Percentiles rank a stretch among this genome's conserved stretches.
Conservation (phyloP, 2,888 invertebrate genomes). For the Agonopterix alstromeriana region DNA sequence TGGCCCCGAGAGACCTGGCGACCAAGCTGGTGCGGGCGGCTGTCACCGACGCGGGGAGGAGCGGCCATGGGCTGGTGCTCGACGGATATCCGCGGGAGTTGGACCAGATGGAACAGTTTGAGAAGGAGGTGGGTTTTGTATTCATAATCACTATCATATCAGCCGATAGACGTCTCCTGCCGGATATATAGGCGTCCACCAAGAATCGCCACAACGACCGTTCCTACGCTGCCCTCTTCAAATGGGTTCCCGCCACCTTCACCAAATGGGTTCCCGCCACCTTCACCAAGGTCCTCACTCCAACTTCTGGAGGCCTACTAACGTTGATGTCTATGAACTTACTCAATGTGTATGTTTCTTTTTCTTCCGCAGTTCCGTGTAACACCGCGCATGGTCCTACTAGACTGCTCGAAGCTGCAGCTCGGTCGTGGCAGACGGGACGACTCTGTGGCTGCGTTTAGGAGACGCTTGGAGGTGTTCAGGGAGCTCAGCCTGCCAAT, state of each 20-base stretch:
- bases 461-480: constrained; percentile 89
- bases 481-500: constrained; percentile 92
- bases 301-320: no score
- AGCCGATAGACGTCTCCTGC: no score
- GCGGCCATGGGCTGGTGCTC: constrained; percentile 88
- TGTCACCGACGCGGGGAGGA: constrained; percentile 71
- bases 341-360: no score
- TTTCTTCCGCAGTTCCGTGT: constrained; percentile 79
- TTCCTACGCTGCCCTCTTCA: no score
- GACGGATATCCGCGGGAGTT: constrained; percentile 97
- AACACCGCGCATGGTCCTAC: constrained; percentile 86
- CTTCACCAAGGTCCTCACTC: no score
- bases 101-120: constrained; percentile 91
- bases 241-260: no score
- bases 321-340: no score
- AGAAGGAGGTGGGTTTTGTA: constrained; percentile 87
- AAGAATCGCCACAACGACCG: no score
- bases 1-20: constrained; percentile 87
- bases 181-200: no score
- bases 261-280: no score
- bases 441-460: constrained; percentile 91
- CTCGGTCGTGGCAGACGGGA: constrained; percentile 89
- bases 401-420: constrained; percentile 95
- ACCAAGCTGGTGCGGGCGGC: constrained; percentile 85
- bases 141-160: no score